These are phyloP conservation scores for Pteronura brasiliensis DNA, from an alignment of 2,113 vertebrate genomes.

Conservation along the genomic window DNA sequence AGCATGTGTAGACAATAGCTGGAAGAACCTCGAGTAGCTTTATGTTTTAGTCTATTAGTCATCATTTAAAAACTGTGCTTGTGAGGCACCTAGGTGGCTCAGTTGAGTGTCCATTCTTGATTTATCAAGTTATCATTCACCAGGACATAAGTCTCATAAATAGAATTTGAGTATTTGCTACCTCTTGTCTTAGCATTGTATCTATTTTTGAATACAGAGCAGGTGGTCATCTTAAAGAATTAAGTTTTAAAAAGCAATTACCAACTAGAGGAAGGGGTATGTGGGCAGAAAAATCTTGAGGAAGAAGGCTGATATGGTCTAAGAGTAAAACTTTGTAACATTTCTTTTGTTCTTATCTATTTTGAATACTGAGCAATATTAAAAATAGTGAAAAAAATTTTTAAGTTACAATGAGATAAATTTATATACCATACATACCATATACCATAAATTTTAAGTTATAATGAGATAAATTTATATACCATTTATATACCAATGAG, in stretches of 20 bases:
- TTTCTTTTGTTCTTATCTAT: neutral
- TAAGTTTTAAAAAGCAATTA: slow-evolving; percentile 32
- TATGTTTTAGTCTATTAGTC: neutral
- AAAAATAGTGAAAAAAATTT: neutral
- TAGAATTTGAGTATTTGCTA: neutral
- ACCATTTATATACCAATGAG: neutral
- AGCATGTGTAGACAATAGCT: neutral
- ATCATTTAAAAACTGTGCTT: slow-evolving; percentile 26
- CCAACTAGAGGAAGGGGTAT: neutral
- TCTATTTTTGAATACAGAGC: neutral
- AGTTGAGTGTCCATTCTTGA: neutral
- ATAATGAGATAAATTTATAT: too few species aligned
- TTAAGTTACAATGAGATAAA: neutral
- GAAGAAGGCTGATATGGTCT: neutral
- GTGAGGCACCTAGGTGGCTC: neutral
- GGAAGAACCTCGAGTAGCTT: neutral
- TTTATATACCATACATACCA: neutral
- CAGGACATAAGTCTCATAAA: neutral
- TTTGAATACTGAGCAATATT: neutral
- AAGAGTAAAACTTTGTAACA: neutral
- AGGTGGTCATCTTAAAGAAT: neutral
- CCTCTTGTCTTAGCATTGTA: neutral
- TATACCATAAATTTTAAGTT: too few species aligned
- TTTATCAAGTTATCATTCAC: neutral
- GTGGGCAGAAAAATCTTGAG: neutral